Conservation (phyloP, 2,888 invertebrate genomes). For the Phrixothrix hirtus region DNA sequence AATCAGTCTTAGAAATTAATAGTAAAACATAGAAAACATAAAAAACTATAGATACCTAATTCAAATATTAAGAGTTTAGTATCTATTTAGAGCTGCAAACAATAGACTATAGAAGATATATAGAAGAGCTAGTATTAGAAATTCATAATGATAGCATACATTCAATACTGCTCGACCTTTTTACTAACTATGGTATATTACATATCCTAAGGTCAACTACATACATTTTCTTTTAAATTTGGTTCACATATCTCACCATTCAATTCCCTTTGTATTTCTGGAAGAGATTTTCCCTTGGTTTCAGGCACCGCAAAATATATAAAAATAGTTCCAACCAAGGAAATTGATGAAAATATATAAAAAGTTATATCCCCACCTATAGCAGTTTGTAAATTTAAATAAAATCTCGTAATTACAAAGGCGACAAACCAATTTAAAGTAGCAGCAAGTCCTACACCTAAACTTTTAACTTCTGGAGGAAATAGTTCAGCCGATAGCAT, state of each 20-base stretch:
- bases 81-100: no score
- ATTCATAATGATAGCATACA: no score
- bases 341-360: slow-evolving; percentile 73
- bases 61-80: no score
- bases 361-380: slow-evolving; percentile 70
- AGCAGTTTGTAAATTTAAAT: slow-evolving; percentile 60
- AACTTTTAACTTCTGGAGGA: slow-evolving; percentile 75
- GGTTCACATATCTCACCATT: slow-evolving; percentile 44
- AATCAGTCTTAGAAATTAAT: no score
- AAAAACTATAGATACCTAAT: no score
- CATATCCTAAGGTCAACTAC: no score
- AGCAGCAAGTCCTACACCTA: slow-evolving; percentile 77
- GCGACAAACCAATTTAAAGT: slow-evolving; percentile 83
- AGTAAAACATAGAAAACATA: no score
- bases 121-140: no score
- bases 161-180: no score
- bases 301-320: slow-evolving; percentile 69
- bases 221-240: no score
- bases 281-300: slow-evolving; percentile 71
- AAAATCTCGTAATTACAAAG: slow-evolving; percentile 79
- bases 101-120: no score
- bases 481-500: slow-evolving; percentile 84
- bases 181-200: no score
- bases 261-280: slow-evolving; percentile 65
- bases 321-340: slow-evolving; percentile 67